Evolutionary conservation across 2,797 vertebrate genomes (phyloP).

Genomic region (Rhabdophis nuchalis): DNA sequence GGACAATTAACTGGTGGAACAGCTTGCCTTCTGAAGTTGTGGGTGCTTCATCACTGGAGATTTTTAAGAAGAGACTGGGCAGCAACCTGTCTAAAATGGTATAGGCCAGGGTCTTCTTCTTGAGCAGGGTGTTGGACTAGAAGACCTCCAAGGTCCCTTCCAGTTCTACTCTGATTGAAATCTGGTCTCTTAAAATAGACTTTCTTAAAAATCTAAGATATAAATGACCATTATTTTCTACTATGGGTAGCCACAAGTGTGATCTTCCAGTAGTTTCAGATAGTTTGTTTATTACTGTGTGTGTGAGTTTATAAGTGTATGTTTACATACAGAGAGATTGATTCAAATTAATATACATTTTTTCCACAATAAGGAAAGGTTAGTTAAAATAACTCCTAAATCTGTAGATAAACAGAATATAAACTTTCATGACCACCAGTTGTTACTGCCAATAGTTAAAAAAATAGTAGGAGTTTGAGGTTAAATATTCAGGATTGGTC

Average conservation of each 20-base stretch:
- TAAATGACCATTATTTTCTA: background rate
- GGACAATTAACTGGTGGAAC: background rate
- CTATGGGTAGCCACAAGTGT: background rate
- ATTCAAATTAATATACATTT: background rate
- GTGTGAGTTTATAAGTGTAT: background rate
- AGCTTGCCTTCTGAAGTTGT: background rate
- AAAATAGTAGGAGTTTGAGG: background rate
- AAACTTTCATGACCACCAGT: background rate
- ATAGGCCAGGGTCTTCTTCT: background rate
- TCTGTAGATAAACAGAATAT: background rate
- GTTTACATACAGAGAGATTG: background rate
- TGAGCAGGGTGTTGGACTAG: background rate
- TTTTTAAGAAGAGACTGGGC: background rate
- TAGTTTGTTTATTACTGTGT: background rate
- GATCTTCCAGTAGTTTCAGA: background rate
- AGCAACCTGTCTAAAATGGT: background rate
- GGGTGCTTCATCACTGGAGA: background rate
- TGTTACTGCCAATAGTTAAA: background rate
- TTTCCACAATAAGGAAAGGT: background rate
- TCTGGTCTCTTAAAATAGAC: background rate
- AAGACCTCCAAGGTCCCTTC: background rate
- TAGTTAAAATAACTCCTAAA: background rate
- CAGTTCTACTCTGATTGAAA: background rate
- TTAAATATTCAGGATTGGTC: background rate
- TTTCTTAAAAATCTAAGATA: background rate